Evolutionary conservation across 1,140 invertebrate species (phyloP), one percentile per base, ranked within the genome.

Genomic region (Thaumatotibia leucotreta): DNA sequence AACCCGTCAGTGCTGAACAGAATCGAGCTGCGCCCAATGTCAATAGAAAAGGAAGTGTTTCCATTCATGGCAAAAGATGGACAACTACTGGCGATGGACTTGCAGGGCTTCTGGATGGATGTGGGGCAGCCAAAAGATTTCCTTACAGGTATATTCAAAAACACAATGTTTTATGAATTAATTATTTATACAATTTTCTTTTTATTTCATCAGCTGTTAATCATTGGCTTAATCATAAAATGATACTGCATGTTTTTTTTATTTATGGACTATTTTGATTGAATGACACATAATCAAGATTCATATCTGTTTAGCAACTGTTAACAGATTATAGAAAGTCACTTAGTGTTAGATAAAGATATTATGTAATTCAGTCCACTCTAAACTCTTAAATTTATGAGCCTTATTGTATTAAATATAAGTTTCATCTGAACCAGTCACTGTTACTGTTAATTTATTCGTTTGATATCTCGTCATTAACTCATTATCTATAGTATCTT

Each of bases 41-140:
- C 98, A 58, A 99, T 99, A 79, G 99, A 99, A 88, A 99, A 99
- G 86, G 99, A 99, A 92, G 95, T 99, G 0, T 99, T 99, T 86
- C 99, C 99, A 0, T 91, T 92, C 32, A 99, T 99, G 98, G 98
- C 97, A 0, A 81, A 92, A 58, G 96, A 97, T 77, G 93, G 94
- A 1, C 90, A 99, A 79, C 92, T 99, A 11, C 99, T 94, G 92
- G 98, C 98, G 0, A 97, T 98, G 93, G 98, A 99, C 81, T 92
- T 99, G 11, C 92, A 96, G 87, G 98, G 98, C 1, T 99, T 99
- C 88, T 99, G 99, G 99, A 99, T 99, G 99, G 99, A 99, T 92
- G 98, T 99, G 69, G 99, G 99, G 23, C 99, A 99, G 82, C 99
- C 99, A 0, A 99, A 98, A 93, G 99, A 99, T 91, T 99, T 99